phyloP scores from a whole-genome alignment of 1,140 invertebrate species.

The Plectrocnemia conspersa region DNA sequence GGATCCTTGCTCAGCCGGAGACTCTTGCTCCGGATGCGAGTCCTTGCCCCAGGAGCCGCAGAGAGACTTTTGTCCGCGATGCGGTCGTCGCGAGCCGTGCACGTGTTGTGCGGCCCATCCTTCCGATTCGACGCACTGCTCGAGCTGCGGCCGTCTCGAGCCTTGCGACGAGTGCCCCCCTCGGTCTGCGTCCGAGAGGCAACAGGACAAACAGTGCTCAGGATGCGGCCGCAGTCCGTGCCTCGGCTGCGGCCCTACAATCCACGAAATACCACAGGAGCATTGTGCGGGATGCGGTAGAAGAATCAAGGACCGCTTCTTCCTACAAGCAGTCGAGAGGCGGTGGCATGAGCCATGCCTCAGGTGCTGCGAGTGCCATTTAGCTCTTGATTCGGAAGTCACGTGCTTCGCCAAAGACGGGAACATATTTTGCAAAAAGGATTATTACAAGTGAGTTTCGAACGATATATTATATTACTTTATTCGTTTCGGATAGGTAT shows the following conservation, averaged over 20 bases:
- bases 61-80: neutral
- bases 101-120: slow-evolving; percentile 11
- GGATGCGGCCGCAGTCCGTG: slow-evolving; percentile 18
- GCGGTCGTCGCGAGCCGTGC: slow-evolving; percentile 4
- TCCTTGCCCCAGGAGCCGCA: neutral
- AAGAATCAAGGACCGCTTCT: slow-evolving; percentile 83
- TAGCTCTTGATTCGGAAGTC: slow-evolving; percentile 83
- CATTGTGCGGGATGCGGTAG: slow-evolving; percentile 82
- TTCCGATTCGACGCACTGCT: slow-evolving; percentile 24
- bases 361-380: slow-evolving; percentile 86
- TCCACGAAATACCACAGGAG: slow-evolving; percentile 46
- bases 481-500: too few species aligned
- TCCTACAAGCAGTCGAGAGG: slow-evolving; percentile 86
- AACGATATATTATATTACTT: too few species aligned
- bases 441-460: slow-evolving; percentile 93
- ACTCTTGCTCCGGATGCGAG: neutral
- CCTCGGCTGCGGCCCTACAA: slow-evolving; percentile 36
- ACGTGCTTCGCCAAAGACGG: slow-evolving; percentile 92
- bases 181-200: too few species aligned
- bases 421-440: slow-evolving; percentile 95
- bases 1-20: neutral
- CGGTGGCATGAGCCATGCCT: slow-evolving; percentile 90
- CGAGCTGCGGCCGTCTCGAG: slow-evolving; percentile 11
- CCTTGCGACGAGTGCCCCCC: slow-evolving; percentile 12
- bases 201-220: neutral